Conservation (phyloP, 2,797 vertebrate genomes). For the Dromococcyx pavoninus region DNA sequence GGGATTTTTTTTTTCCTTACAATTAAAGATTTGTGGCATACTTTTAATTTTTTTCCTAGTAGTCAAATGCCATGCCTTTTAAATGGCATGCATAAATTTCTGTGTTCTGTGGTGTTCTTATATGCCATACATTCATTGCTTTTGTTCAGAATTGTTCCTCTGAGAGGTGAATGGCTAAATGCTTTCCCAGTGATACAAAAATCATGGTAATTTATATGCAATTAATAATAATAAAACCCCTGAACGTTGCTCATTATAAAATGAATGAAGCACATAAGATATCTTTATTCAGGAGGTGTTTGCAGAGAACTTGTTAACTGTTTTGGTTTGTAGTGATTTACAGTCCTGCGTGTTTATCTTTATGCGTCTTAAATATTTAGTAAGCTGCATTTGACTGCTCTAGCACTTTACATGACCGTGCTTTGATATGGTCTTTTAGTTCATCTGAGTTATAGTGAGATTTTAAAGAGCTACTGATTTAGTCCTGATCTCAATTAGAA, state of each 20-base stretch:
- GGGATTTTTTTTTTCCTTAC: background rate
- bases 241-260: slow-evolving; percentile 48
- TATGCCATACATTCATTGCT: background rate
- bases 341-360: background rate
- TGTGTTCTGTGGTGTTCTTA: slow-evolving; percentile 48
- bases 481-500: background rate
- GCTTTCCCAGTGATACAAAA: slow-evolving; percentile 55
- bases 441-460: background rate
- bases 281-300: slow-evolving; percentile 29
- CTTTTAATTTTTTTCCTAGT: slow-evolving; percentile 24
- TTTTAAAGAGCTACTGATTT: background rate
- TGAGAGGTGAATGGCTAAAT: slow-evolving; percentile 62
- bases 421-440: background rate
- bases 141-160: slow-evolving; percentile 52
- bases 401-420: background rate
- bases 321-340: slow-evolving; percentile 35
- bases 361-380: slow-evolving; percentile 28
- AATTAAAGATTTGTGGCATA: slow-evolving; percentile 52
- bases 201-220: slow-evolving; percentile 65
- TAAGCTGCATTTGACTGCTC: background rate
- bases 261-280: slow-evolving; percentile 35
- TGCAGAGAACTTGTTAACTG: background rate
- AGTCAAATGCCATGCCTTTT: slow-evolving; percentile 47
- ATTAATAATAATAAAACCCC: slow-evolving; percentile 63
- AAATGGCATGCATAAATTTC: slow-evolving; percentile 63